Percentiles rank a stretch among this genome's conserved stretches.
Evolutionary conservation across 2,113 vertebrate species (phyloP).

Genomic region (Silurus meridionalis): DNA sequence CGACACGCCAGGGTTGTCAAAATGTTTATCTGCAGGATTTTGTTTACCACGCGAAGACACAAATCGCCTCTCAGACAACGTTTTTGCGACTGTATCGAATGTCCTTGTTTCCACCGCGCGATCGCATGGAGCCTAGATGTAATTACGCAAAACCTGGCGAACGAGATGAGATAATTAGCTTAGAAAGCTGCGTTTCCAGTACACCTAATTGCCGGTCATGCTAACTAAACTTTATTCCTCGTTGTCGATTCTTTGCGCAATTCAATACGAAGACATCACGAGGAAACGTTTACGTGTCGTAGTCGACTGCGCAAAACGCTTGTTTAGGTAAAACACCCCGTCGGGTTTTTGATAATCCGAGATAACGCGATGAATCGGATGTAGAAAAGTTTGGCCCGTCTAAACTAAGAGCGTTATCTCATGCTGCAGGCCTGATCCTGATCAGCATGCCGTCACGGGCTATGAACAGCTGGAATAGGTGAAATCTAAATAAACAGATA

Average conservation of each 20-base stretch:
- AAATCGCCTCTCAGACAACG: background rate
- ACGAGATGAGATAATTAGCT: slow-evolving; percentile 12
- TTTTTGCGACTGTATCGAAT: slow-evolving; percentile 10
- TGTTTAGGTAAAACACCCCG: slow-evolving; percentile 9
- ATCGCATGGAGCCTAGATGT: background rate
- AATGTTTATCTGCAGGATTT: background rate
- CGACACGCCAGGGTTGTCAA: slow-evolving; percentile 8
- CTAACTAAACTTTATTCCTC: slow-evolving; percentile 1
- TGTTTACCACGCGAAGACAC: background rate
- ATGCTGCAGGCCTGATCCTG: slow-evolving; percentile 5
- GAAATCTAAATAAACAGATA: slow-evolving; percentile 30
- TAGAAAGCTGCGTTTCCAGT: slow-evolving; percentile 17
- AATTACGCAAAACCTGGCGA: slow-evolving; percentile 20
- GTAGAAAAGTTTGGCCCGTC: slow-evolving; percentile 19
- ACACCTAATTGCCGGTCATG: slow-evolving; percentile 24
- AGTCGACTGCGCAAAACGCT: background rate
- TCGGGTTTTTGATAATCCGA: slow-evolving; percentile 2
- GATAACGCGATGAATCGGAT: background rate
- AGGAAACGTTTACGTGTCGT: background rate
- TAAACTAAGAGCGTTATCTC: slow-evolving; percentile 28
- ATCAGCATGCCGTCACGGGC: background rate
- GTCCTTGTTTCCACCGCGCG: slow-evolving; percentile 9
- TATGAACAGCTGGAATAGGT: slow-evolving; percentile 35
- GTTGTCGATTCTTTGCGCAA: background rate
- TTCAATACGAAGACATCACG: background rate